phyloP scores from a whole-genome alignment of 2,113 vertebrate species.

The Halichoerus grypus region DNA sequence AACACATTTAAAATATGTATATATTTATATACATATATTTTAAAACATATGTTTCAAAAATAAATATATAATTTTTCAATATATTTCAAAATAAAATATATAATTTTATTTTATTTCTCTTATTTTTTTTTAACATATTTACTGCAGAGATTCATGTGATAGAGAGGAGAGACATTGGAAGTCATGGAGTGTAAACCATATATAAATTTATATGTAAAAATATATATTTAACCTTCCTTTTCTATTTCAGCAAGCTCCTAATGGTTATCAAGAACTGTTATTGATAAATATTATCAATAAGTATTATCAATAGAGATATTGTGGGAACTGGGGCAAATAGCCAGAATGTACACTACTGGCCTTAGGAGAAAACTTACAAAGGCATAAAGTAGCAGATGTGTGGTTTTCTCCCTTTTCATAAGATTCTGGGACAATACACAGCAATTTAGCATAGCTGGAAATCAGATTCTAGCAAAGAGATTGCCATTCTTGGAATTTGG shows the following conservation, averaged over 20 bases:
- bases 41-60: background rate
- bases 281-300: background rate
- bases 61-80: background rate
- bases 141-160: background rate
- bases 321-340: background rate
- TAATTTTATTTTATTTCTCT: background rate
- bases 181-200: background rate
- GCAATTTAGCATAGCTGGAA: background rate
- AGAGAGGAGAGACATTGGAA: background rate
- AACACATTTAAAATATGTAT: background rate
- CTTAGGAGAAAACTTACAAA: background rate
- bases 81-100: background rate
- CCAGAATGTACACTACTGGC: background rate
- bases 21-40: background rate
- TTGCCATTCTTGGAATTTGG: background rate
- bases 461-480: background rate
- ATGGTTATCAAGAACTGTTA: background rate
- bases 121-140: background rate
- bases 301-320: background rate
- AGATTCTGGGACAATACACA: background rate
- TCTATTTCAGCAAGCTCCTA: background rate
- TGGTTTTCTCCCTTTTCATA: background rate
- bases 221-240: background rate
- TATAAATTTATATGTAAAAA: background rate
- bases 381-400: background rate